These are phyloP conservation scores for Drosophila sulfurigaster DNA, from an alignment of 1,140 invertebrate genomes.

Conservation along the genomic window DNA sequence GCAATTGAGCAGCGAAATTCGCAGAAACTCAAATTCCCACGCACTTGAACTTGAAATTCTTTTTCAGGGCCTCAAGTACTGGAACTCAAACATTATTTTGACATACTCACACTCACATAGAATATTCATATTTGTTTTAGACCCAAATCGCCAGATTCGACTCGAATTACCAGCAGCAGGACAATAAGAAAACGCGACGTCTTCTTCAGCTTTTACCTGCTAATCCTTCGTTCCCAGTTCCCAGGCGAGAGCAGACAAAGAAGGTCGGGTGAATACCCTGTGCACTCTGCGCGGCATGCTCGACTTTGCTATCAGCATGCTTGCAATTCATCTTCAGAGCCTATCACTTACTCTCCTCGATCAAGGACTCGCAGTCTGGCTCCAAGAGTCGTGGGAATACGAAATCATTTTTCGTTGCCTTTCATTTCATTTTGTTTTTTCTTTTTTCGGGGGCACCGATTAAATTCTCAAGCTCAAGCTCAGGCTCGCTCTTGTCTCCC, in stretches of 20 bases:
- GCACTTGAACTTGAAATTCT: slow-evolving; percentile 79
- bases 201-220: slow-evolving; percentile 64
- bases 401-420: slow-evolving; percentile 33
- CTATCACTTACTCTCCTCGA: slow-evolving; percentile 35
- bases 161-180: slow-evolving; percentile 62
- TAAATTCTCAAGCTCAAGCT: slow-evolving; percentile 69
- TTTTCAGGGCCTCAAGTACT: slow-evolving; percentile 9
- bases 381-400: slow-evolving; percentile 65
- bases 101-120: slow-evolving; percentile 42
- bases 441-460: slow-evolving; percentile 20
- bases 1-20: slow-evolving; percentile 42
- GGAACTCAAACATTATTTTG: slow-evolving; percentile 48
- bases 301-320: slow-evolving; percentile 42
- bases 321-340: neutral
- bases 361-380: slow-evolving; percentile 62
- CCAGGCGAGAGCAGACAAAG: neutral
- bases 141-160: slow-evolving; percentile 26
- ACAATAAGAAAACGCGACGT: slow-evolving; percentile 13
- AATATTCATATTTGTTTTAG: slow-evolving; percentile 38
- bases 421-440: slow-evolving; percentile 9
- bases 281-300: slow-evolving; percentile 39
- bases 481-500: slow-evolving; percentile 70
- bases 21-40: slow-evolving; percentile 72
- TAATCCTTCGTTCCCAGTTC: slow-evolving; percentile 44
- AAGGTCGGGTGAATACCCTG: slow-evolving; percentile 57